Evolutionary conservation across 1,140 invertebrate genomes (phyloP).

Genomic region (Cheumatopsyche charites): DNA sequence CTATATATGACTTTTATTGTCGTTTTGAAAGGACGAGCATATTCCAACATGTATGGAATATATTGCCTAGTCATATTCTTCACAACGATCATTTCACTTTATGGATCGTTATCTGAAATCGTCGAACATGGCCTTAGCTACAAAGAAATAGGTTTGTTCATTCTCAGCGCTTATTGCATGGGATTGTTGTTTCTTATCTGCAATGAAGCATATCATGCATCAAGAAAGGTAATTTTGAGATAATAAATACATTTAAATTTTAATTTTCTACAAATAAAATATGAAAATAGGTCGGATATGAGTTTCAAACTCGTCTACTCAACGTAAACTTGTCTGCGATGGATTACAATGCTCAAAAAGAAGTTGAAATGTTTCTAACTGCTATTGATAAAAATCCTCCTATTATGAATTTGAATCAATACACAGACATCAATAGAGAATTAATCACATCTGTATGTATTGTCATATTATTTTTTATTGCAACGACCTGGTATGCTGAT

Average conservation of each 20-base stretch:
- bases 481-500: not conserved
- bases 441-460: constrained; percentile 66
- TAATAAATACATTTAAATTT: not conserved
- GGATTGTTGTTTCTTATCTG: constrained; percentile 70
- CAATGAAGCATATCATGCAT: constrained; percentile 71
- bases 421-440: constrained; percentile 70
- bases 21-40: constrained; percentile 62
- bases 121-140: constrained; percentile 70
- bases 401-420: constrained; percentile 72
- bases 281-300: constrained; percentile 62
- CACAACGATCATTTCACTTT: constrained; percentile 71
- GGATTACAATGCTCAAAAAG: constrained; percentile 66
- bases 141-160: constrained; percentile 70
- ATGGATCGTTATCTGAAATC: constrained; percentile 71
- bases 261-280: not conserved
- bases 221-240: constrained; percentile 58
- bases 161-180: constrained; percentile 72
- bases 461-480: not conserved
- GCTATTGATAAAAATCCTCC: constrained; percentile 73
- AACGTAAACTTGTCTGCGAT: constrained; percentile 68
- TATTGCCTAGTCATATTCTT: constrained; percentile 73
- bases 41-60: constrained; percentile 74
- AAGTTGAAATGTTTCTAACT: constrained; percentile 74
- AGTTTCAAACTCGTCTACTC: constrained; percentile 68
- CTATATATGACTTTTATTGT: not conserved